Evolutionary conservation across 2,888 invertebrate genomes (phyloP).

Genomic region (Teleiodes luculella): DNA sequence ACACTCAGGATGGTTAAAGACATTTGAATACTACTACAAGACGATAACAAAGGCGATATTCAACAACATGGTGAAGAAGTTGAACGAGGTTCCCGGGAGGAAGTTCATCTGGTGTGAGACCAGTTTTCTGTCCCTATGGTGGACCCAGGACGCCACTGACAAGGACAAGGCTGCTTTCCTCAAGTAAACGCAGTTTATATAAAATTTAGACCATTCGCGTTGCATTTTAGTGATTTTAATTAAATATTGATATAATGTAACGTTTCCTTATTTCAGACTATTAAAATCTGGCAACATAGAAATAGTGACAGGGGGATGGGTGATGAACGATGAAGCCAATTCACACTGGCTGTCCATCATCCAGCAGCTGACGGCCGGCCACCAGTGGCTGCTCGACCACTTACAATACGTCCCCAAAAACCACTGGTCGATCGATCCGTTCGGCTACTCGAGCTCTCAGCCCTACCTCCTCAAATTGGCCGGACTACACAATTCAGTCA

Average conservation of each 20-base stretch:
- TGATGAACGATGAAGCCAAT: slow-evolving; percentile 99
- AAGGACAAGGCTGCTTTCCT: slow-evolving; percentile 69
- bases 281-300: slow-evolving; percentile 92
- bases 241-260: too few relatives aligned
- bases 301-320: slow-evolving; percentile 99
- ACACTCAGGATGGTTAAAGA: slow-evolving; percentile 94
- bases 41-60: slow-evolving; percentile 94
- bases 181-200: slow-evolving; percentile 51
- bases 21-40: slow-evolving; percentile 95
- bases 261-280: slow-evolving; percentile 81
- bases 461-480: slow-evolving; percentile 89
- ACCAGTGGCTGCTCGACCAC: slow-evolving; percentile 93
- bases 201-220: too few relatives aligned
- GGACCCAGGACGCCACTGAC: slow-evolving; percentile 84
- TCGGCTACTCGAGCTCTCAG: slow-evolving; percentile 92
- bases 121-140: slow-evolving; percentile 96
- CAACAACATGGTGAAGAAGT: slow-evolving; percentile 91
- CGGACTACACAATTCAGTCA: slow-evolving; percentile 89
- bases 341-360: slow-evolving; percentile 95
- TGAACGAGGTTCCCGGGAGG: slow-evolving; percentile 86
- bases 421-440: slow-evolving; percentile 96
- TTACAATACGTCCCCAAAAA: slow-evolving; percentile 87
- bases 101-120: slow-evolving; percentile 99
- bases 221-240: too few relatives aligned
- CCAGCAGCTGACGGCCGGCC: slow-evolving; percentile 95